A percentile compares a stretch with the other conserved stretches of the same genome.
Evolutionary conservation across 2,797 vertebrate species (phyloP).

Genomic region (Sparidentex hasta): DNA sequence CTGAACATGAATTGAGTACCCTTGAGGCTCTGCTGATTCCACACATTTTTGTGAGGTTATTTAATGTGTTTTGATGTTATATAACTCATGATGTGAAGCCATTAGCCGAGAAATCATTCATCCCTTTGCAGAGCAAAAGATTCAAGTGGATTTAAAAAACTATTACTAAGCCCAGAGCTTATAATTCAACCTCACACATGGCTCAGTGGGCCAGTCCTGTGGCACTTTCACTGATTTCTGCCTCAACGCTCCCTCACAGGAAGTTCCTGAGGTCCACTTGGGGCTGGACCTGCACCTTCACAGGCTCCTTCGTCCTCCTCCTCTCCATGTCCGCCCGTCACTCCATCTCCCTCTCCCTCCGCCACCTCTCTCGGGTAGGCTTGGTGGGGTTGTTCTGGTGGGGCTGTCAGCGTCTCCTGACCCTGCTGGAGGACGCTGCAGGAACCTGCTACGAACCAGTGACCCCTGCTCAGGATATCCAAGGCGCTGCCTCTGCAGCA

Average conservation of each 20-base stretch:
- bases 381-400: slow-evolving; percentile 82
- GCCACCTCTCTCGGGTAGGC: slow-evolving; percentile 86
- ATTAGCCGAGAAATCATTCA: background rate
- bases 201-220: too few species aligned
- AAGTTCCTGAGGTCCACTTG: slow-evolving; percentile 88
- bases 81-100: background rate
- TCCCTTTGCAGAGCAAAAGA: background rate
- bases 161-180: background rate
- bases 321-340: slow-evolving; percentile 84
- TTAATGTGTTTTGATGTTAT: background rate
- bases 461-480: slow-evolving; percentile 12
- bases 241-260: slow-evolving; percentile 47
- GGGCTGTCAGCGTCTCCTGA: slow-evolving; percentile 75
- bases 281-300: slow-evolving; percentile 89
- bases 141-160: background rate
- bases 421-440: slow-evolving; percentile 86
- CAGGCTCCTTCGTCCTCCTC: slow-evolving; percentile 86
- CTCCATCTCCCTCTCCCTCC: slow-evolving; percentile 78
- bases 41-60: background rate
- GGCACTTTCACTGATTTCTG: background rate
- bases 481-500: background rate
- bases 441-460: slow-evolving; percentile 88
- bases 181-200: background rate
- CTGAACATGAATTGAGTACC: background rate
- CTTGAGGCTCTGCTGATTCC: background rate